Evolutionary conservation across 2,797 vertebrate genomes (phyloP).

Genomic region (Xenops minutus): DNA sequence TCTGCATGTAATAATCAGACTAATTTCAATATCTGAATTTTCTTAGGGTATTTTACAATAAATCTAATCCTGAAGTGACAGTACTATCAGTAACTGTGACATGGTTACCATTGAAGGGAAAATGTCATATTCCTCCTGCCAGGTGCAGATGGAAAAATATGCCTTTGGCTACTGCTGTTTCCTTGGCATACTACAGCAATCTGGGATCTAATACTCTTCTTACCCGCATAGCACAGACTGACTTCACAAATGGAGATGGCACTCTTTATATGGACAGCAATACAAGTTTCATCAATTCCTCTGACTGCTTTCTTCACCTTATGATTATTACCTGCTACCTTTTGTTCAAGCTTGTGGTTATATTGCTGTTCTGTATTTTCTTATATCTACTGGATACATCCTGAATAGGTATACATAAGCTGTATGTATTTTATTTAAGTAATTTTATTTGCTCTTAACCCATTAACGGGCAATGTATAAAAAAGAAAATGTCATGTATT

Average conservation of each 20-base stretch:
- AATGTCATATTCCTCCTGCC: constrained; percentile 26
- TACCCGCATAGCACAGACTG: background rate
- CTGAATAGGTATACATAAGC: background rate
- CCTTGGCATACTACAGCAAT: constrained; percentile 9
- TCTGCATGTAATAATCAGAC: background rate
- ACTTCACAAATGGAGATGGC: background rate
- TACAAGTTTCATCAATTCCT: background rate
- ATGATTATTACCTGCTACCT: background rate
- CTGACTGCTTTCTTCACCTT: background rate
- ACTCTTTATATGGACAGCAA: background rate
- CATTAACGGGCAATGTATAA: background rate
- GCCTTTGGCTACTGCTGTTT: constrained; percentile 55
- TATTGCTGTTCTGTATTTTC: background rate
- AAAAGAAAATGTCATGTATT: constrained; percentile 12
- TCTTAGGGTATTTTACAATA: background rate
- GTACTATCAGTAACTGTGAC: background rate
- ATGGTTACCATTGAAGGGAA: constrained; percentile 6
- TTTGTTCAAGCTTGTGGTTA: background rate
- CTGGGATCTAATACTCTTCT: background rate
- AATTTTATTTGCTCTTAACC: background rate
- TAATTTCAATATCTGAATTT: background rate
- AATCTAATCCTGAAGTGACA: background rate
- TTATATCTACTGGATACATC: background rate
- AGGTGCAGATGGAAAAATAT: constrained; percentile 52
- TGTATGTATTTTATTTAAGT: background rate